Evolutionary conservation across 2,888 invertebrate species (phyloP).

Genomic region (Chouioia cunea): DNA sequence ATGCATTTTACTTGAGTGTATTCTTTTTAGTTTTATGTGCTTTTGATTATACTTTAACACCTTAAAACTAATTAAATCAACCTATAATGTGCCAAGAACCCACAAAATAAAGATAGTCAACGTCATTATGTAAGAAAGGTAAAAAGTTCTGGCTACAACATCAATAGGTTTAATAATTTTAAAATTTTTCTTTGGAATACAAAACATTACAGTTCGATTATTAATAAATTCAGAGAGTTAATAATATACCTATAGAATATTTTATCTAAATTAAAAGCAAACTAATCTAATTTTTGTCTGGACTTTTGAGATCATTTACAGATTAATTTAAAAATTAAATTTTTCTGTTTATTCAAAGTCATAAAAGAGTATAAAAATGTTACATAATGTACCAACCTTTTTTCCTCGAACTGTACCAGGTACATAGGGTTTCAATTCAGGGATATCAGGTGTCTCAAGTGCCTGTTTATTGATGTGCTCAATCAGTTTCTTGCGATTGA

Average conservation of each 20-base stretch:
- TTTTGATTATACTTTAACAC: too few relatives aligned
- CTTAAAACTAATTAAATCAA: slow-evolving; percentile 8
- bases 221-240: background rate
- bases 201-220: too few relatives aligned
- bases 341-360: background rate
- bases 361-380: background rate
- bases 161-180: too few relatives aligned
- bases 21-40: too few relatives aligned
- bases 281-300: background rate
- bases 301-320: background rate
- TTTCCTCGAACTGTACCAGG: slow-evolving; percentile 92
- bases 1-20: background rate
- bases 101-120: slow-evolving; percentile 22
- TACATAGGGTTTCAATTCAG: slow-evolving; percentile 94
- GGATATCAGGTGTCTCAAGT: slow-evolving; percentile 97
- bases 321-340: background rate
- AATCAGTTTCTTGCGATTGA: slow-evolving; percentile 94
- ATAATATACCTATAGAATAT: slow-evolving; percentile 1
- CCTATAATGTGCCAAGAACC: background rate
- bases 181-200: too few relatives aligned
- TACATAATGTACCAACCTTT: slow-evolving; percentile 74
- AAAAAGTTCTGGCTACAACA: too few relatives aligned
- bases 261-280: slow-evolving; percentile 4
- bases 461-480: slow-evolving; percentile 98
- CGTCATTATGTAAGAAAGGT: slow-evolving; percentile 36